phyloP scores from a whole-genome alignment of 2,113 vertebrate genomes.

The Meriones unguiculatus region DNA sequence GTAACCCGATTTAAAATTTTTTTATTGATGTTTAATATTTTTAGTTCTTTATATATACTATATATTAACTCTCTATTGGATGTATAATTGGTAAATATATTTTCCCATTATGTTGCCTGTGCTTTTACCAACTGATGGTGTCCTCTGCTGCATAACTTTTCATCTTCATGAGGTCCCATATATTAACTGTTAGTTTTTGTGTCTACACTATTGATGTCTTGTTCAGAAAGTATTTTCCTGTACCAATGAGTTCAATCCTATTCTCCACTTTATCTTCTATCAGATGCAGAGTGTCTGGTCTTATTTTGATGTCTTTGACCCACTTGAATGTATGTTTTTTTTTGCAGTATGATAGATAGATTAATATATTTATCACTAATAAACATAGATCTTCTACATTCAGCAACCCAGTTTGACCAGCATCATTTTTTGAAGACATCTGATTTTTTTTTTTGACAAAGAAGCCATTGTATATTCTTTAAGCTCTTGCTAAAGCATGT shows the following conservation, averaged over 20 bases:
- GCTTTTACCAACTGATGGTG: not conserved
- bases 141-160: not conserved
- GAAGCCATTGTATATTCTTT: not conserved
- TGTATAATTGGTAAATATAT: not conserved
- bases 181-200: not conserved
- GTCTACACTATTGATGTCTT: not conserved
- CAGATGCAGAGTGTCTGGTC: not conserved
- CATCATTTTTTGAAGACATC: not conserved
- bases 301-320: not conserved
- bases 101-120: not conserved
- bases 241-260: not conserved
- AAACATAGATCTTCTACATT: not conserved
- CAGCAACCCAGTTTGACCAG: not conserved
- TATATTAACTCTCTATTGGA: not conserved
- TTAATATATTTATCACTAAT: not conserved
- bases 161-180: not conserved
- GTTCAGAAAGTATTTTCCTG: not conserved
- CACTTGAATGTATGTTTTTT: not conserved
- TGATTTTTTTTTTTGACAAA: not conserved
- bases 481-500: not conserved
- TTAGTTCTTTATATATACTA: not conserved
- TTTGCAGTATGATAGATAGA: not conserved
- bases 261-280: not conserved
- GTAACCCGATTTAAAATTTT: not conserved
- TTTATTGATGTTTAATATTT: not conserved